Percentiles rank a stretch among this genome's conserved stretches.
phyloP scores from a whole-genome alignment of 2,888 invertebrate species.

The Macrosiphum euphorbiae region DNA sequence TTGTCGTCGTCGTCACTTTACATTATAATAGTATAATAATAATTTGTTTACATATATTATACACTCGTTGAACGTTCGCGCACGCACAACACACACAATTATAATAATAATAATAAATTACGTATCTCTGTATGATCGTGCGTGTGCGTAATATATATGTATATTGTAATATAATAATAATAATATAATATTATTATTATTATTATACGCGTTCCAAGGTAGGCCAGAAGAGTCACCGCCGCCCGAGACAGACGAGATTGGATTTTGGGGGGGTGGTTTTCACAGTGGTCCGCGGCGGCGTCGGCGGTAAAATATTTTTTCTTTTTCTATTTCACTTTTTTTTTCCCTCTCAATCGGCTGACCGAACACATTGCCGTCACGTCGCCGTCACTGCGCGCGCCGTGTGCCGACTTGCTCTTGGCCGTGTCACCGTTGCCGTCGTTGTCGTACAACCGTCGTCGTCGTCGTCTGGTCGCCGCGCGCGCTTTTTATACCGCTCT shows the following conservation, averaged over 20 bases:
- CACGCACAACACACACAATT: not conserved
- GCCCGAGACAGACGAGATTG: not conserved
- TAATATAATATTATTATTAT: not conserved
- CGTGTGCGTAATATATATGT: not conserved
- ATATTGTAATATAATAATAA: not conserved
- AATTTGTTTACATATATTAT: not conserved
- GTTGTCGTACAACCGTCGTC: slow-evolving; percentile 40
- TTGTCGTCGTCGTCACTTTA: not conserved
- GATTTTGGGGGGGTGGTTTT: slow-evolving; percentile 58
- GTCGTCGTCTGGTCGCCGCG: slow-evolving; percentile 28
- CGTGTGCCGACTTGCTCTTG: slow-evolving; percentile 23
- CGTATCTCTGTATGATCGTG: not conserved
- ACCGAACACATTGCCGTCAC: slow-evolving; percentile 48
- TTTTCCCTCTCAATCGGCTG: slow-evolving; percentile 5
- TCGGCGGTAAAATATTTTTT: not conserved
- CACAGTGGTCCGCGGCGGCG: slow-evolving; percentile 21
- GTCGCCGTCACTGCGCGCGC: slow-evolving; percentile 14
- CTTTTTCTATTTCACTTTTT: not conserved
- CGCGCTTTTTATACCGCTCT: slow-evolving; percentile 12
- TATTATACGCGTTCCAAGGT: not conserved
- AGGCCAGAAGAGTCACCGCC: not conserved
- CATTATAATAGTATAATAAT: not conserved
- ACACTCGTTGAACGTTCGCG: not conserved
- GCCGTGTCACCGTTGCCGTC: not conserved
- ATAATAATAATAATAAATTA: not conserved